Base-by-base conservation (phyloP, 2,113 vertebrate species). In the Atherinomorus stipes region DNA sequence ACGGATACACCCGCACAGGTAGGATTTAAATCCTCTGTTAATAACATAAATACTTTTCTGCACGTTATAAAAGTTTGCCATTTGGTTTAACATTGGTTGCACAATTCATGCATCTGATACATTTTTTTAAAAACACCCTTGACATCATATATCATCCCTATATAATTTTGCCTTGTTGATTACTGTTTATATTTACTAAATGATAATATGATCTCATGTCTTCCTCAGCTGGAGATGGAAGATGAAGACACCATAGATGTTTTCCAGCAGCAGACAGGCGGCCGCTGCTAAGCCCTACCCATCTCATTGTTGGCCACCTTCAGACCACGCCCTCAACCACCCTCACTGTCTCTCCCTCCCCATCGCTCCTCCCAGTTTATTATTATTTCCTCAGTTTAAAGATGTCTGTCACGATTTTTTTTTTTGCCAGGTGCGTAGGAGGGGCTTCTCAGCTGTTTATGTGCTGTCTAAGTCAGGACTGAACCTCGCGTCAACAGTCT, bases 181-280 rank as follows among this genome's bases (percentile, higher is more conserved):
- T 50, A 9, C 59, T 50, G 31, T 50, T 26, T 13, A 4, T 6
- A 4, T 57, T 16, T 21, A 26, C n/a, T 78, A 19, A 64, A 22
- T 53, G 1, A 31, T 7, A 23, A 22, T 70, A n/a, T 56, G 11
- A 71, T 3, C 4, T 40, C 66, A 2, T 56, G 52, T 40, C 47
- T 70, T 52, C 76, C 13, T 31, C 76, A 95, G 94, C 90, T 95
- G 89, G 94, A 95, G 91, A 95, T 95, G 94, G 94, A 95, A 81
- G 94, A 95, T 71, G 94, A 95, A 88, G 94, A 95, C 92, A 95
- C 94, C 80, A 95, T 95, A 85, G 94, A 95, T 62, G 94, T 95
- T 90, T 95, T 95, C 92, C 94, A 95, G 84, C 94, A 95, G 91
- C 94, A 95, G 91, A 95, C 94, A 40, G 94, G 94, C 12, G 94